Base-by-base conservation (phyloP, 2,113 vertebrate genomes). In the Coreoperca whiteheadi region DNA sequence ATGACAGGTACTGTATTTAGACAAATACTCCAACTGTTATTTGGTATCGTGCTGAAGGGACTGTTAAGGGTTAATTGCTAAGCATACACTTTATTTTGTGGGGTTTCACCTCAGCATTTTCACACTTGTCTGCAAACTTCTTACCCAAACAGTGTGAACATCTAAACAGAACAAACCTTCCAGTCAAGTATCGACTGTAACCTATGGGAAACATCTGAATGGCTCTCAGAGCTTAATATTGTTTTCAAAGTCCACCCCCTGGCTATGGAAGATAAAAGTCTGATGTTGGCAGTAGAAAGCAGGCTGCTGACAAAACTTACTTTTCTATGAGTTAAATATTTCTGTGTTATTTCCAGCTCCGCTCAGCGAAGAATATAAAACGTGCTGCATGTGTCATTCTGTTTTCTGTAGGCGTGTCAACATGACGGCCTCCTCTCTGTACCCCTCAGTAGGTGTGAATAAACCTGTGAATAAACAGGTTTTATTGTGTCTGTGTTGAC, bases 291-390 rank as follows among this genome's bases (percentile, higher is more conserved):
- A 87, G 74, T 54, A 82, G 39, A 81, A 83, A 87, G 81, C 69
- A 14, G 1, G 69, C 64, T 28, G 51, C 65, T 76, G 32, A 82
- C 70, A 81, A 70, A 87, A 76, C 78, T 79, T 8, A 72, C 63
- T 77, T 67, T 77, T 85, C 82, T 81, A 81, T 81, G 43, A 83
- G 53, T 85, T 85, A 39, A 87, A 88, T 81, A 77, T 79, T 81
- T 87, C 82, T 81, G 60, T n/a, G n/a, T 75, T 73, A 34, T 61
- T 61, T 37, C 25, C 39, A 61, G 71, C 66, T 56, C 53, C 32
- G 16, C 32, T 48, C 18, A 8, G 46, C 23, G 6, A 37, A 28
- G 48, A 25, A 41, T 61, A 53, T 37, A 54, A 67, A 66, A 51
- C 30, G 60, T 73, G 18, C 73, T 57, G 61, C 63, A 12, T 78